Percentiles rank a stretch among this genome's conserved stretches.
phyloP scores from a whole-genome alignment of 2,797 vertebrate species.

The Scarus forsteni region DNA sequence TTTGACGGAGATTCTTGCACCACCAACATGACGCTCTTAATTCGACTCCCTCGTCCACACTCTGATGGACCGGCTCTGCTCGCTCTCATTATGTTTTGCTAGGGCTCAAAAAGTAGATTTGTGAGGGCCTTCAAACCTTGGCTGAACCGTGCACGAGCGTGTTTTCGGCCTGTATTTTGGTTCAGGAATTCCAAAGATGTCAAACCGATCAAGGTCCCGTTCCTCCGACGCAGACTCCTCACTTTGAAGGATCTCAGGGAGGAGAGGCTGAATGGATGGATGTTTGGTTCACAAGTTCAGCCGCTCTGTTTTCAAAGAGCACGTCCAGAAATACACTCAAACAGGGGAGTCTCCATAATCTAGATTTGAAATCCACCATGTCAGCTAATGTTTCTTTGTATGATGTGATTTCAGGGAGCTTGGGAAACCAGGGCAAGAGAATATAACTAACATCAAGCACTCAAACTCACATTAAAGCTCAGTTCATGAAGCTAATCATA shows the following conservation, averaged over 20 bases:
- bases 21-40: constrained; percentile 26
- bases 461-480: no score
- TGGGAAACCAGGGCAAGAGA: neutral
- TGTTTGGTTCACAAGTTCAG: constrained; percentile 66
- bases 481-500: no score
- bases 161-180: constrained; percentile 3
- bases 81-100: neutral
- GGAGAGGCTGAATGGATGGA: constrained; percentile 54
- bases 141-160: neutral
- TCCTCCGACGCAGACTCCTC: constrained; percentile 60
- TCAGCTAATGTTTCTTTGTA: neutral
- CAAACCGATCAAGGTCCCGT: constrained; percentile 42
- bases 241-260: constrained; percentile 57
- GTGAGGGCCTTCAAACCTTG: constrained; percentile 4
- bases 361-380: neutral
- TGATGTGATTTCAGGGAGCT: neutral
- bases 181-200: constrained; percentile 60
- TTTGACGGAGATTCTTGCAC: constrained; percentile 35
- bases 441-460: no score
- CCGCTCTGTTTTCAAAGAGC: constrained; percentile 33
- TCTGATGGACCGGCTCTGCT: neutral
- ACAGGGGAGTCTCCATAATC: neutral
- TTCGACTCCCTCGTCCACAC: constrained; percentile 12
- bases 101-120: neutral
- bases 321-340: neutral